Evolutionary conservation across 2,888 invertebrate genomes (phyloP).

Genomic region (Bombylius major): DNA sequence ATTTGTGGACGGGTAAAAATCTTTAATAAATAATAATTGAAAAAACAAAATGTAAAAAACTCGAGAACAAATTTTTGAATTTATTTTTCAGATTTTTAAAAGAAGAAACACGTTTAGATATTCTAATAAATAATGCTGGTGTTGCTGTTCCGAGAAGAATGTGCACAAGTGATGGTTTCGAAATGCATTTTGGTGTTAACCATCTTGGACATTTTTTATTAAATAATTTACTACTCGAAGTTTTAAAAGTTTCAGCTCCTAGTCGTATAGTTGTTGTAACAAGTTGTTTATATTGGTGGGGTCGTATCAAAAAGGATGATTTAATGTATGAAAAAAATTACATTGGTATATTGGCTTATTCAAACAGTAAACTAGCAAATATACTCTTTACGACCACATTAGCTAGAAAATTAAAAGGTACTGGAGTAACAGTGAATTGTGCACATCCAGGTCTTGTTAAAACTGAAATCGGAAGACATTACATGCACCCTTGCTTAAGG

Average conservation of each 20-base stretch:
- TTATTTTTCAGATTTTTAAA: not conserved
- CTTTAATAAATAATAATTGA: too few species aligned
- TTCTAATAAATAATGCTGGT: conserved; percentile 16
- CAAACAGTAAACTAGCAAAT: conserved; percentile 62
- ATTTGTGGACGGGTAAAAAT: conserved; percentile 33
- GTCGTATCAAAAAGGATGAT: conserved; percentile 49
- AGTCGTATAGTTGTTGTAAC: conserved; percentile 60
- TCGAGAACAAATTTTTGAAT: not conserved
- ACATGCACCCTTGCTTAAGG: not conserved
- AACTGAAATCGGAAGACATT: conserved; percentile 39
- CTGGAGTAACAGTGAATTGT: conserved; percentile 47
- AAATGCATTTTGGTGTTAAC: conserved; percentile 41
- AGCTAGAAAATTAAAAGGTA: conserved; percentile 43
- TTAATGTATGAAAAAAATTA: conserved; percentile 53
- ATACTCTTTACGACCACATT: conserved; percentile 55
- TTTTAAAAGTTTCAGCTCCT: conserved; percentile 42
- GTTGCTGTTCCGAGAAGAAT: conserved; percentile 25
- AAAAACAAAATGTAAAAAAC: not conserved
- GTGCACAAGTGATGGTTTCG: conserved; percentile 37
- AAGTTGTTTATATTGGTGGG: conserved; percentile 51
- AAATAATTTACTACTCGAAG: conserved; percentile 39
- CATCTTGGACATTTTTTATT: conserved; percentile 44
- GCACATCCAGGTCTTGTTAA: conserved; percentile 56
- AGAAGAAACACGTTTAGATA: conserved; percentile 4
- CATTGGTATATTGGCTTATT: conserved; percentile 46